These are phyloP conservation scores for Pangasianodon hypophthalmus DNA, from an alignment of 2,113 vertebrate species.

Conservation along the genomic window DNA sequence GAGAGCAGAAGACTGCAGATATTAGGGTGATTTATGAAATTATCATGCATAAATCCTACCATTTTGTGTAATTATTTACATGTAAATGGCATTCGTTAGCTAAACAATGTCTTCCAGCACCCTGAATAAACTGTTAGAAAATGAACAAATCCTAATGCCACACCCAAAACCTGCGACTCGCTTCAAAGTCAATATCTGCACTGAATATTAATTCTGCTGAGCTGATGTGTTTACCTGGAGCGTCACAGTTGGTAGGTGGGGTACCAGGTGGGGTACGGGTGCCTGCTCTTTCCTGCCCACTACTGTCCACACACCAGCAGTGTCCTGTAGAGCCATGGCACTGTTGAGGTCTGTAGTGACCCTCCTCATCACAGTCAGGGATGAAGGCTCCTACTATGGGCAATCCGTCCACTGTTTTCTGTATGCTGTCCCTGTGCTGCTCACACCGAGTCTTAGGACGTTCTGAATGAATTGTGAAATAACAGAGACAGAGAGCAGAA, in stretches of 20 bases:
- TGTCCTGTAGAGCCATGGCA: too few species aligned
- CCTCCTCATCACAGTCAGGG: too few species aligned
- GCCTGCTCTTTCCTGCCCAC: conserved; percentile 71
- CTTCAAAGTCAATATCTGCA: too few species aligned
- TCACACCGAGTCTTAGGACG: conserved; percentile 66
- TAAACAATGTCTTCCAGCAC: too few species aligned
- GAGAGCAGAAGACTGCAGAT: not conserved
- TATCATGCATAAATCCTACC: too few species aligned
- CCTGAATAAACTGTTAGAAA: too few species aligned
- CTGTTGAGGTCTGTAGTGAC: too few species aligned
- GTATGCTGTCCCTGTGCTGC: conserved; percentile 59
- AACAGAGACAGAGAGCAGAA: not conserved
- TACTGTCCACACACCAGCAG: too few species aligned
- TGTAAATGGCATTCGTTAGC: too few species aligned
- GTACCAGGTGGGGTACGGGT: conserved; percentile 66
- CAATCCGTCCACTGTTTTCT: not conserved
- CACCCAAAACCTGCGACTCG: too few species aligned
- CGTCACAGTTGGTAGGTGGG: conserved; percentile 58
- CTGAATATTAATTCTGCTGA: not conserved
- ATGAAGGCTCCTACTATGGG: conserved; percentile 4
- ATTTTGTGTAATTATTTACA: not conserved
- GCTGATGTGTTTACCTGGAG: conserved; percentile 63
- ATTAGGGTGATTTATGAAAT: too few species aligned
- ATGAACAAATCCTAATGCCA: too few species aligned
- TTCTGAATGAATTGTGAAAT: conserved; percentile 63